Conservation (phyloP, 2,888 invertebrate species). For the Sphecodes monilicornis region DNA sequence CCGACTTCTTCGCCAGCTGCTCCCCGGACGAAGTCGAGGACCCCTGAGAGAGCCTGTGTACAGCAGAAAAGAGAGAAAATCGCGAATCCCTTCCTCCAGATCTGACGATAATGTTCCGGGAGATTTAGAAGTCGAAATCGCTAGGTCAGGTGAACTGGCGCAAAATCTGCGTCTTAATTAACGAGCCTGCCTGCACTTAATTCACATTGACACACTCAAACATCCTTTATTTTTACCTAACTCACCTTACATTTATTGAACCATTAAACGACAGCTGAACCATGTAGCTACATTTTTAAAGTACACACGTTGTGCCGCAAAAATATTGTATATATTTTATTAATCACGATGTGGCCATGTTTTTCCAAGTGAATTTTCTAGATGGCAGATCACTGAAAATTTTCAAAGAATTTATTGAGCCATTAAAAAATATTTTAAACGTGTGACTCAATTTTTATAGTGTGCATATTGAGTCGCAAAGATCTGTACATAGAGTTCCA, state of each 20-base stretch:
- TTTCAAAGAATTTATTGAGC: too few species aligned
- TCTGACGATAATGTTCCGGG: slow-evolving; percentile 39
- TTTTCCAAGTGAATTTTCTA: too few species aligned
- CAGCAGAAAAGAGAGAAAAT: slow-evolving; percentile 22
- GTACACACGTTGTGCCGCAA: too few species aligned
- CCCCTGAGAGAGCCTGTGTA: not conserved
- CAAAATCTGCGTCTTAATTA: not conserved
- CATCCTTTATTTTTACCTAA: not conserved
- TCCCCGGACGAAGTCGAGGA: slow-evolving; percentile 26
- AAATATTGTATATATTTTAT: too few species aligned
- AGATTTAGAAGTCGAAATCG: slow-evolving; percentile 58
- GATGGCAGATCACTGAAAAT: too few species aligned
- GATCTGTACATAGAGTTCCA: too few species aligned
- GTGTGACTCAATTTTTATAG: too few species aligned
- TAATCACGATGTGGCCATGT: too few species aligned
- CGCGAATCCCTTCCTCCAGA: slow-evolving; percentile 24
- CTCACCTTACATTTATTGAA: not conserved
- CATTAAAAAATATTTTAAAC: too few species aligned
- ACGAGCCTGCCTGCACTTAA: not conserved
- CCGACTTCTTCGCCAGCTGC: slow-evolving; percentile 64
- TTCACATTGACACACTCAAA: not conserved
- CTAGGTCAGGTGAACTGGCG: slow-evolving; percentile 14
- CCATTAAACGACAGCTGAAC: too few species aligned
- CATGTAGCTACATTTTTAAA: too few species aligned
- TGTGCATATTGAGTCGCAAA: too few species aligned